Evolutionary conservation across 2,888 invertebrate genomes (phyloP).

Genomic region (Cyrtodaria siliqua): DNA sequence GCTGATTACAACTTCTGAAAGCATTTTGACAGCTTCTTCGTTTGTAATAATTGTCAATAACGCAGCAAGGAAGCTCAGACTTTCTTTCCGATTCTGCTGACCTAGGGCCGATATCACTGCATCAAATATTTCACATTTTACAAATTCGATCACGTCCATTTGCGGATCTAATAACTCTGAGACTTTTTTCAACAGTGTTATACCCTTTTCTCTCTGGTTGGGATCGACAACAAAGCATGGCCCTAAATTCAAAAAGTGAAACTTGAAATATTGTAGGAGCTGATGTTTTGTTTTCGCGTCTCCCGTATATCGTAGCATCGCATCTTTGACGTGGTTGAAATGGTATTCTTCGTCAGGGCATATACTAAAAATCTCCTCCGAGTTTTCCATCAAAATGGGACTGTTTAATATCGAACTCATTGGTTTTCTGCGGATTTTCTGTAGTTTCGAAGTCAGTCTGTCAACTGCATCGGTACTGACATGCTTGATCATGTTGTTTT

Average conservation of each 20-base stretch:
- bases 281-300: not conserved
- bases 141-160: not conserved
- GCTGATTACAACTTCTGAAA: not conserved
- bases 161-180: not conserved
- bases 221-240: slow-evolving; percentile 6
- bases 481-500: slow-evolving; percentile 9
- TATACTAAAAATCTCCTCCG: slow-evolving; percentile 1
- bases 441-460: not conserved
- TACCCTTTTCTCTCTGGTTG: slow-evolving; percentile 8
- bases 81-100: not conserved
- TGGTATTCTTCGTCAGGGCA: slow-evolving; percentile 10
- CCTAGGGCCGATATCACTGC: not conserved
- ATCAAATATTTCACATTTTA: slow-evolving; percentile 4
- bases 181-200: slow-evolving; percentile 2
- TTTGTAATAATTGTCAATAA: not conserved
- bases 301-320: not conserved
- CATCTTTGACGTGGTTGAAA: not conserved
- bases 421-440: slow-evolving; percentile 5
- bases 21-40: not conserved
- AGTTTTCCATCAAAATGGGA: slow-evolving; percentile 8
- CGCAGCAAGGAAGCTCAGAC: slow-evolving; percentile 12
- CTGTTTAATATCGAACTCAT: not conserved
- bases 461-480: not conserved
- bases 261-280: slow-evolving; percentile 2
- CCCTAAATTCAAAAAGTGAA: slow-evolving; percentile 14